Percentiles rank a stretch among this genome's conserved stretches.
Evolutionary conservation across 1,140 invertebrate genomes (phyloP).

Genomic region (Dreissena rostriformis): DNA sequence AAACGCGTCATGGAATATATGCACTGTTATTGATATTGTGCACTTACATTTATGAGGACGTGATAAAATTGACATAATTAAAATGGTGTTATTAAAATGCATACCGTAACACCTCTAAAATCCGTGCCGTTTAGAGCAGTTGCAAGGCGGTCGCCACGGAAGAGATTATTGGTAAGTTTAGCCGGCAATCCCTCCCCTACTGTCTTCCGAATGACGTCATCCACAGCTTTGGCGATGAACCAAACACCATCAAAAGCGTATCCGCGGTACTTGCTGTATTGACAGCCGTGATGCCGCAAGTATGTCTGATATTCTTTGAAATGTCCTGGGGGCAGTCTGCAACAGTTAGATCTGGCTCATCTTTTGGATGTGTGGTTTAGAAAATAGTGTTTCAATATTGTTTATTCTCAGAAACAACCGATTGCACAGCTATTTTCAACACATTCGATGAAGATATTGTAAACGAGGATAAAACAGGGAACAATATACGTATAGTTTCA

Average conservation of each 20-base stretch:
- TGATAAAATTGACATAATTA: not conserved
- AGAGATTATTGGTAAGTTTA: conserved; percentile 87
- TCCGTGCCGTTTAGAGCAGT: conserved; percentile 94
- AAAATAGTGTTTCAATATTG: too few species aligned
- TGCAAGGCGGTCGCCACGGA: conserved; percentile 94
- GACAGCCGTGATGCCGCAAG: too few species aligned
- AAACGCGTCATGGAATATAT: not conserved
- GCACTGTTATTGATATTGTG: not conserved
- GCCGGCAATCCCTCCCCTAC: not conserved
- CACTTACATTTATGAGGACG: not conserved
- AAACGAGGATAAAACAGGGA: too few species aligned
- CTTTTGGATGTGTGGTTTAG: too few species aligned
- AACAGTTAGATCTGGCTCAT: too few species aligned
- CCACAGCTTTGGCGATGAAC: conserved; percentile 89
- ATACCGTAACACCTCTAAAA: conserved; percentile 96
- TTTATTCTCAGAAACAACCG: too few species aligned
- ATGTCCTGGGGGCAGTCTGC: too few species aligned
- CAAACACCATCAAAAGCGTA: conserved; percentile 99
- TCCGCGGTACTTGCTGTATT: conserved; percentile 96
- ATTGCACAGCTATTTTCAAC: too few species aligned
- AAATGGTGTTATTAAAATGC: conserved; percentile 59
- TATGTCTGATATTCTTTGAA: too few species aligned
- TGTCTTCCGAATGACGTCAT: conserved; percentile 61
- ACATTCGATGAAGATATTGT: too few species aligned
- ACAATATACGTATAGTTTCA: too few species aligned